Base-by-base conservation (phyloP, 2,797 vertebrate genomes). In the Chaunax sp. region DNA sequence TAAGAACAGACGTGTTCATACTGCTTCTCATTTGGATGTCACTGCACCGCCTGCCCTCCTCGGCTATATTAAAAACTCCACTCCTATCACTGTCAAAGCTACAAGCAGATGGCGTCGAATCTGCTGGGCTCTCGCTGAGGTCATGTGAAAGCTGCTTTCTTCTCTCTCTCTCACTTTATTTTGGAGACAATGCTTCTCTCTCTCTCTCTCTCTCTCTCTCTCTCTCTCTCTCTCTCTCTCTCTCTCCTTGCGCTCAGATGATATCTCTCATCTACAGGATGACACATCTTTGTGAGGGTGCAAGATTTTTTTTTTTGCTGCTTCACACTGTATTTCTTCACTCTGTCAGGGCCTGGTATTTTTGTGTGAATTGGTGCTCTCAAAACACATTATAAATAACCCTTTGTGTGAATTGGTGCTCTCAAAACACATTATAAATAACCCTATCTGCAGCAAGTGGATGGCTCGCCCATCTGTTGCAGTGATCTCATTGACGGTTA, bases 321-420 rank as follows among this genome's bases (percentile, higher is more conserved):
- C 83, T 87, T 88, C 80, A 69, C 89, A 86, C 80, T 73, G 75
- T 62, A 71, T 81, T 80, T 75, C 80, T 64, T 77, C 75, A 14
- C 84, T 78, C 63, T 75, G 70, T 77, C 74, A 65, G 59, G 58
- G 81, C n/a, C 73, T 76, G 80, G 53, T 66, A 62, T 82, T 85
- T 86, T 54, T 78, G 81, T 82, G 82, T 73, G 85, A 89, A 86
- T 86, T 65, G 81, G 78, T 50, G 8, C 83, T 77, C 81, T 85
- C 75, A n/a, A 59, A 58, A 83, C 81, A 82, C 78, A 52, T 86
- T 90, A 91, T 87, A 90, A 91, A 91, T 93, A 91, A 85, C 81
- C 72, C 75, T 33, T 54, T 78, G 81, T 82, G 82, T 73, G 85
- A 89, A 86, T 86, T 65, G 81, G 78, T 50, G 8, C 83, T 77